Percentiles rank a stretch among this genome's conserved stretches.
Conservation (phyloP, 2,888 invertebrate species). For the Heliconius aoede region DNA sequence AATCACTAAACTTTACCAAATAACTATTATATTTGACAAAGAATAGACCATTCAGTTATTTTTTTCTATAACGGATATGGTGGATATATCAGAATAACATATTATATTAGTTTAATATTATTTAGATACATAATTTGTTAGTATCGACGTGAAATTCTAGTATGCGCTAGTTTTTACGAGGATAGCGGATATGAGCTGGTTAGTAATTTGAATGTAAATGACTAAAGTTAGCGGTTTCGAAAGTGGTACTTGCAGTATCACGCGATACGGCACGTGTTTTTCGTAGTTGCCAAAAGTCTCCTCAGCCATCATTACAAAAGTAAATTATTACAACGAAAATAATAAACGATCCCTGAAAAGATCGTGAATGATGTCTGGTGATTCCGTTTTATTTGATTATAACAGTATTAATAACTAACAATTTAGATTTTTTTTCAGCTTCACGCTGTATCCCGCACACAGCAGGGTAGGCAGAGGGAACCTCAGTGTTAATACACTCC, state of each 20-base stretch:
- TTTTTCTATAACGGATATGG: background rate
- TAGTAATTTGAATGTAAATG: constrained; percentile 20
- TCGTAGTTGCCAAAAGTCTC: constrained; percentile 35
- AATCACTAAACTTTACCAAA: background rate
- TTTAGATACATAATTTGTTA: background rate
- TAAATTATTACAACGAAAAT: constrained; percentile 29
- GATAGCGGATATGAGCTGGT: constrained; percentile 14
- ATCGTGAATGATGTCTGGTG: background rate
- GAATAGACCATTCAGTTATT: background rate
- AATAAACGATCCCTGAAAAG: constrained; percentile 9
- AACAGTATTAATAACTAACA: no score
- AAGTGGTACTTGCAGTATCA: constrained; percentile 25
- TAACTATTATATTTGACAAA: background rate
- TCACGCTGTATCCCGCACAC: no score
- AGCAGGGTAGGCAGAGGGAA: no score
- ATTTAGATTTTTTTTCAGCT: no score
- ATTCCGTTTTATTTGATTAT: background rate
- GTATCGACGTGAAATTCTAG: constrained; percentile 9
- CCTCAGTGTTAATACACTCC: no score
- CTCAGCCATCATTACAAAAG: constrained; percentile 30
- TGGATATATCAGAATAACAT: background rate
- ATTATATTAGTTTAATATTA: background rate
- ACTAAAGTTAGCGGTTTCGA: constrained; percentile 22
- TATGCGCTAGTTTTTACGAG: constrained; percentile 12
- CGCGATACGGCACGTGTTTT: constrained; percentile 38